phyloP scores from a whole-genome alignment of 2,113 vertebrate species.

The Notiomystis cincta region DNA sequence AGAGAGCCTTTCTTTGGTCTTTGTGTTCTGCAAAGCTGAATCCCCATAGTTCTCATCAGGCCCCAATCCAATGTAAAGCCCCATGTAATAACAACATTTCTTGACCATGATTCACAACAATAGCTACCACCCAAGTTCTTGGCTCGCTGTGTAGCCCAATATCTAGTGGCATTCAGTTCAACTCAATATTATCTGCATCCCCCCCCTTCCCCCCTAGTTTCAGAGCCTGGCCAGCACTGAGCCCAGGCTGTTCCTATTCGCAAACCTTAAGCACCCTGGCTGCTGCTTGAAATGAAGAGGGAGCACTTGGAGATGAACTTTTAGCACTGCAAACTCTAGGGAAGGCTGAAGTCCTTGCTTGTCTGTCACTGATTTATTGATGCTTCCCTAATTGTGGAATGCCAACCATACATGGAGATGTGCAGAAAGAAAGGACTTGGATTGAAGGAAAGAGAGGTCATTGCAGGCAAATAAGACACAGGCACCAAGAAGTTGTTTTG shows the following conservation, averaged over 20 bases:
- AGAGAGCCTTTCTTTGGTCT: background rate
- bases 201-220: background rate
- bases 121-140: slow-evolving; percentile 58
- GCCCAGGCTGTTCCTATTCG: background rate
- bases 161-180: background rate
- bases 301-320: slow-evolving; percentile 30
- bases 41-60: background rate
- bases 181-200: background rate
- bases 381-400: slow-evolving; percentile 44
- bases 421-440: slow-evolving; percentile 42
- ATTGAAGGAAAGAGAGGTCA: slow-evolving; percentile 46
- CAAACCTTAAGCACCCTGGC: background rate
- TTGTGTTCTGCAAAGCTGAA: background rate
- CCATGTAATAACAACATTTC: slow-evolving; percentile 43
- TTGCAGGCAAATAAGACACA: slow-evolving; percentile 46
- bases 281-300: slow-evolving; percentile 12
- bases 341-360: background rate
- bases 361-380: slow-evolving; percentile 38
- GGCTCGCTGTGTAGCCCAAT: background rate
- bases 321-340: background rate
- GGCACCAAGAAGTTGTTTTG: slow-evolving; percentile 14
- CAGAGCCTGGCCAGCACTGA: background rate
- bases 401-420: slow-evolving; percentile 39
- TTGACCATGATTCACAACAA: slow-evolving; percentile 38
- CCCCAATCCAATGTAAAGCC: background rate